Base-by-base conservation (phyloP, 2,797 vertebrate species). In the Limnodromus scolopaceus region DNA sequence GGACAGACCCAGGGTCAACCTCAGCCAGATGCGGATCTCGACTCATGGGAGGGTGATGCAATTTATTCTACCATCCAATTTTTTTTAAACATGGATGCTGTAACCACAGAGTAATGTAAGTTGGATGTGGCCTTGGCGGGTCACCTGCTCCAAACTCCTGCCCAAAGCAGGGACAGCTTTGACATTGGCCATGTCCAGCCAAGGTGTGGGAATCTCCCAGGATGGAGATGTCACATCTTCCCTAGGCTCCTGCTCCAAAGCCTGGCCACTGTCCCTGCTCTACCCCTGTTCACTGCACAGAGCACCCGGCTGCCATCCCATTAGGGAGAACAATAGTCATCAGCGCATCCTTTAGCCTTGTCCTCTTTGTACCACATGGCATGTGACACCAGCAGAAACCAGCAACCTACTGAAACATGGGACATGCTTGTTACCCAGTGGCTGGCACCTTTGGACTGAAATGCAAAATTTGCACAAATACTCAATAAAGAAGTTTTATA, bases 261-360 rank as follows among this genome's bases (percentile, higher is more conserved):
- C 24, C 28, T 82, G 79, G 22, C 22, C 28, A 4, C 19, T 23
- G 5, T 6, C 18, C 22, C 28, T 28, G 25, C 32, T 30, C 13
- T 27, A 19, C 13, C 27, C 8, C 36, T 6, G 7, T 7, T 65
- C 36, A 45, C 19, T 1, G 3, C 2, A 2, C 6, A 30, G 55
- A 34, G 22, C 22, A 16, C 6, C 7, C 1, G 0, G 15, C 16
- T 72, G 32, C 7, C 5, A n/a, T 13, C 6, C 24, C 39, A 3
- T 2, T 6, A 9, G 12, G 25, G 1, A 65, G 43, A 27, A 77
- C 27, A 66, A 9, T 46, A 55, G 32, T 5, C 24, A 23, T 1
- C 7, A 13, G 15, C 2, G 1, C 32, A 18, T 41, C 43, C 30
- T 15, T 58, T 11, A 53, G 71, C 15, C 34, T 25, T 24, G 20